These are phyloP conservation scores for Amphipyra tragopoginis DNA, from an alignment of 2,888 invertebrate genomes.

Conservation along the genomic window DNA sequence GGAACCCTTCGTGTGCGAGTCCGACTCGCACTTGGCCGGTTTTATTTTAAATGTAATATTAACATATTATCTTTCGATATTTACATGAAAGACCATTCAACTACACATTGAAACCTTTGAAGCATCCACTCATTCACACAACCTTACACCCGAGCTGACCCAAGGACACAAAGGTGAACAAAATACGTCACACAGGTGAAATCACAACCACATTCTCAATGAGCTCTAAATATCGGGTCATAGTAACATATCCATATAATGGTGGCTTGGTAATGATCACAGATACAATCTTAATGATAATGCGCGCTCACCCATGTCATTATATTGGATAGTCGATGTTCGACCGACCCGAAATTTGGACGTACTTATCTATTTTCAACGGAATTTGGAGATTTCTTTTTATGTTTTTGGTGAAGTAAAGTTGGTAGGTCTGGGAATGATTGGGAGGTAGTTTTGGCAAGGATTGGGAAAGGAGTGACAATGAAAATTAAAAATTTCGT, in stretches of 20 bases:
- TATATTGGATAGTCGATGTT: conserved; percentile 68
- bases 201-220: conserved; percentile 48
- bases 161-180: conserved; percentile 33
- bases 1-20: too few species aligned
- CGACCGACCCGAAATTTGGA: conserved; percentile 59
- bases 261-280: conserved; percentile 75
- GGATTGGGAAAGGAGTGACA: not conserved
- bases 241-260: conserved; percentile 65
- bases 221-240: conserved; percentile 52
- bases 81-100: too few species aligned
- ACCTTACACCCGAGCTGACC: conserved; percentile 16
- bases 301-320: conserved; percentile 75
- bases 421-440: not conserved
- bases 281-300: conserved; percentile 85
- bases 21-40: too few species aligned
- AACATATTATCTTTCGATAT: too few species aligned
- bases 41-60: too few species aligned
- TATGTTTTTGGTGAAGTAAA: conserved; percentile 6
- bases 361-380: conserved; percentile 60
- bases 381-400: conserved; percentile 53
- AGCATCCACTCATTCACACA: not conserved
- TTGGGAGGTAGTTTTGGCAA: not conserved
- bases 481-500: too few species aligned
- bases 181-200: conserved; percentile 40
- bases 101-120: too few species aligned